Evolutionary conservation across 1,140 invertebrate genomes (phyloP).

Genomic region (Ips nitidus): DNA sequence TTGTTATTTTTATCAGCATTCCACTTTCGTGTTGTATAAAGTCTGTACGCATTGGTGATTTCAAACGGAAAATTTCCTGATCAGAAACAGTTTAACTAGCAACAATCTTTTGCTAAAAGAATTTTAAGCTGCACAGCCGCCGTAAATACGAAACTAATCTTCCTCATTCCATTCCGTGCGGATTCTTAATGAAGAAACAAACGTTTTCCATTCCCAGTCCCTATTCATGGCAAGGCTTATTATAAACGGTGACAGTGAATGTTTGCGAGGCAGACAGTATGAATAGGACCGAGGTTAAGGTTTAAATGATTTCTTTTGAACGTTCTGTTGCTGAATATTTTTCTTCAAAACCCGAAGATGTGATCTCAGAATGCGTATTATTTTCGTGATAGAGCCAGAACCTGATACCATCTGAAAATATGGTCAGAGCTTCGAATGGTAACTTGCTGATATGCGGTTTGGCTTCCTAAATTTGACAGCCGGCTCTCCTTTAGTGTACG

Average conservation of each 20-base stretch:
- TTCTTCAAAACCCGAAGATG: not conserved
- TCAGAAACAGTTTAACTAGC: too few species aligned
- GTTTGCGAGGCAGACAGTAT: conserved; percentile 22
- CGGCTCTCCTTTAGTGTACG: too few species aligned
- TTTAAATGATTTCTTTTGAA: conserved; percentile 31
- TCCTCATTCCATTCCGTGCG: conserved; percentile 8
- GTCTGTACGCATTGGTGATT: too few species aligned
- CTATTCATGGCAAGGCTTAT: conserved; percentile 11
- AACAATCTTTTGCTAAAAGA: not conserved
- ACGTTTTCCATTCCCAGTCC: conserved; percentile 15
- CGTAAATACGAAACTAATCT: not conserved
- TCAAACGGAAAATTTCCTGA: too few species aligned
- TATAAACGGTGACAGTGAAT: conserved; percentile 20
- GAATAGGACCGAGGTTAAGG: conserved; percentile 27
- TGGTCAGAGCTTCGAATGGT: too few species aligned
- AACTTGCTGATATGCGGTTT: too few species aligned
- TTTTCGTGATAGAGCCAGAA: conserved; percentile 1
- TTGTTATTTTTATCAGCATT: too few species aligned
- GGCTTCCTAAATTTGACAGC: too few species aligned
- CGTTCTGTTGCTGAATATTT: conserved; percentile 7
- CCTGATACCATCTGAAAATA: conserved; percentile 9
- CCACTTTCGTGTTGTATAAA: too few species aligned
- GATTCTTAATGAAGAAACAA: conserved; percentile 20
- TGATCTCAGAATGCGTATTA: conserved; percentile 17
- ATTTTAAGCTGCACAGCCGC: not conserved